These are phyloP conservation scores for Gopherus evgoodei DNA, from an alignment of 2,113 vertebrate species.

Conservation along the genomic window DNA sequence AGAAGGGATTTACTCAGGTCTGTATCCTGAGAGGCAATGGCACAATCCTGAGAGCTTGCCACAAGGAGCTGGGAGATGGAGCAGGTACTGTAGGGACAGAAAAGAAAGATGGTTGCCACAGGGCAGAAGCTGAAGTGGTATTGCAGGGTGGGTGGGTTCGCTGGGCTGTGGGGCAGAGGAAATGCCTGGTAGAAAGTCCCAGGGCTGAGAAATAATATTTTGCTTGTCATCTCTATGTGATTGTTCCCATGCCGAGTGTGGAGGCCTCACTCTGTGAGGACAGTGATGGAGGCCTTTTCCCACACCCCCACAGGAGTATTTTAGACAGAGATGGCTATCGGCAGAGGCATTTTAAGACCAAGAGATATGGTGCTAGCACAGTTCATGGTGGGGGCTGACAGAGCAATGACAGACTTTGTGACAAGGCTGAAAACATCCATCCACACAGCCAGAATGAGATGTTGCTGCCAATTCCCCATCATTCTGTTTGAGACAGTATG, in stretches of 20 bases:
- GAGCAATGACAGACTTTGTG: not conserved
- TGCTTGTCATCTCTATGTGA: not conserved
- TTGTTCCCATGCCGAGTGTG: rapidly evolving
- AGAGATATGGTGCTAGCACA: not conserved
- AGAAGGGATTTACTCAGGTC: not conserved
- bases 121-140: not conserved
- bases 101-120: too few species aligned
- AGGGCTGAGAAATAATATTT: not conserved
- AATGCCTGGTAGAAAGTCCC: not conserved
- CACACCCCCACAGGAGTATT: rapidly evolving
- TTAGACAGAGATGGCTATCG: not conserved
- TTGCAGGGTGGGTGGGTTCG: not conserved
- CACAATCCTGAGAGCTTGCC: not conserved
- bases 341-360: not conserved
- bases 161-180: not conserved
- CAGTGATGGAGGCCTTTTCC: not conserved
- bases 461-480: conserved; percentile 29
- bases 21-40: not conserved
- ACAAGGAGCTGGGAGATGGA: not conserved
- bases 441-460: not conserved
- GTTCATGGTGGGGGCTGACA: not conserved
- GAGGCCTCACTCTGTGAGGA: rapidly evolving
- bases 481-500: not conserved
- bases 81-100: too few species aligned
- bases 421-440: conserved; percentile 18